Evolutionary conservation across 2,888 invertebrate genomes (phyloP), one percentile per base, ranked within the genome.

Genomic region (Itoplectis maculator): DNA sequence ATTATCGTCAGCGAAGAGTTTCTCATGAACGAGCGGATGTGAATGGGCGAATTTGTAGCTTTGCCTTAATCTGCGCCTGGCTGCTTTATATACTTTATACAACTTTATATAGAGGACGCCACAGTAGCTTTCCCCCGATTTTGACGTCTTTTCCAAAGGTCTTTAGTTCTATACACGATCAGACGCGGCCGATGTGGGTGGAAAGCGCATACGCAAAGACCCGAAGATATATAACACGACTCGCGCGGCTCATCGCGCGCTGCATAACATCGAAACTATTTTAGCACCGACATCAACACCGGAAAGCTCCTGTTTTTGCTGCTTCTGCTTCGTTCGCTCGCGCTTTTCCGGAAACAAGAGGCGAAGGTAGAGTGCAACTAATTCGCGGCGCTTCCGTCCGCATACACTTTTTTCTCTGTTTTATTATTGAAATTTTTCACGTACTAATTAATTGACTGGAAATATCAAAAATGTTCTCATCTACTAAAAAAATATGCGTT

Each of bases 251-350:
- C 23, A 45, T 56, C 47, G 7, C 56, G 72, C 56, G 72, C 54
- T 75, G 69, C 70, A 75, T 70, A 75, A 65, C 70, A 61, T 65
- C 69, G 76, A 76, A 81, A 76, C 76, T 81, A 76, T 81, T 81
- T 76, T 81, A 76, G 66, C 70, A 65, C 56, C 49, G 81, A 70
- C 66, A 51, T 81, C 81, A 76, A 75, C 72, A 72, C 45, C 35
- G 45, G 54, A 40, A 54, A 80, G 69, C 61, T 75, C 13, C 11
- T 54, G 54, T 54, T 54, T 54, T 54, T 54, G 23, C 23, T 54
- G 54, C 54, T 54, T 23, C 54, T 54, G 9, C 54, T n/a, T 20
- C 20, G 51, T 11, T 9, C 8, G 20, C 20, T 51, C 20, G 51
- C 7, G 20, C 18, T 7, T 49, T 49, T n/a, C n/a, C n/a, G n/a